Evolutionary conservation across 2,888 invertebrate genomes (phyloP).

Genomic region (Trissoscelio sp.): DNA sequence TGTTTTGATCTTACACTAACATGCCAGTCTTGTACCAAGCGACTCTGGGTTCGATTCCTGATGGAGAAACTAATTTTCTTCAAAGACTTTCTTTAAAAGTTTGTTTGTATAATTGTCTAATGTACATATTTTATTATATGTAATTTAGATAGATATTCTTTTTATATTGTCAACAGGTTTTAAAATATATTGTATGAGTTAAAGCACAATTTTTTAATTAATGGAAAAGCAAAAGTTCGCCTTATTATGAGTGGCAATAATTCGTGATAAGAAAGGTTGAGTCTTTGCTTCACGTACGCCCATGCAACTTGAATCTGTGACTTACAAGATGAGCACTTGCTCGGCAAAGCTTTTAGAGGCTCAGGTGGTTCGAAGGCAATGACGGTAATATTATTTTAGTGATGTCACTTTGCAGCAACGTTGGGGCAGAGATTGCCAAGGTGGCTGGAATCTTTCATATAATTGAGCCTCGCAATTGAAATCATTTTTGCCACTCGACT

Average conservation of each 20-base stretch:
- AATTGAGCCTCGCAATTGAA: conserved; percentile 29
- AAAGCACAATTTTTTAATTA: no score
- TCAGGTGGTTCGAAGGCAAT: conserved; percentile 69
- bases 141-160: no score
- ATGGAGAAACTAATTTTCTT: no score
- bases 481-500: conserved; percentile 18
- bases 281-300: conserved; percentile 30
- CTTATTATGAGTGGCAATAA: conserved; percentile 5
- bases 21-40: no score
- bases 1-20: no score
- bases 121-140: no score
- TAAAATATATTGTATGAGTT: no score
- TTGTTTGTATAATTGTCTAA: no score
- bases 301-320: conserved; percentile 68
- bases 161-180: no score
- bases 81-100: no score
- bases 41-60: no score
- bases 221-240: no score
- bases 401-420: conserved; percentile 57
- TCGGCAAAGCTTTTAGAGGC: conserved; percentile 70
- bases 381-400: conserved; percentile 70
- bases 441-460: conserved; percentile 38
- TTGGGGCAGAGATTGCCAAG: conserved; percentile 68
- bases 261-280: conserved; percentile 42
- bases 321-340: conserved; percentile 63